Evolutionary conservation across 2,113 vertebrate genomes (phyloP).

Genomic region (Ptilorrhoa leucosticta): DNA sequence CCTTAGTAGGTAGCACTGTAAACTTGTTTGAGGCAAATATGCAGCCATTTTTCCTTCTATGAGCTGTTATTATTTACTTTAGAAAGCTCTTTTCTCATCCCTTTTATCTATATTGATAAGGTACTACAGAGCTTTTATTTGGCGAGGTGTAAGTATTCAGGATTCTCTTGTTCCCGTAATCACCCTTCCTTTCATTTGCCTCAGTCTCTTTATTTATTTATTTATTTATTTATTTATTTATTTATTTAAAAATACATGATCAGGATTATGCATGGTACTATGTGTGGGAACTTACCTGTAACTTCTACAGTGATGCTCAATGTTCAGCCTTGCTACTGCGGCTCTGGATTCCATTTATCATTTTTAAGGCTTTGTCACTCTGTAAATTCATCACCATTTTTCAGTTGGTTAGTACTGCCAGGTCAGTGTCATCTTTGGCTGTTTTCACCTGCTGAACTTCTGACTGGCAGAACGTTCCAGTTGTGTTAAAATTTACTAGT

Average conservation of each 20-base stretch:
- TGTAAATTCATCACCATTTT: not conserved
- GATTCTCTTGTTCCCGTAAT: not conserved
- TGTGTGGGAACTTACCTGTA: not conserved
- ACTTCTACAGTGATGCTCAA: not conserved
- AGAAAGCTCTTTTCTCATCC: not conserved
- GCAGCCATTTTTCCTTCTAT: not conserved
- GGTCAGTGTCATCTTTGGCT: not conserved
- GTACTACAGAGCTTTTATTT: not conserved
- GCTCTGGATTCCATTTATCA: not conserved
- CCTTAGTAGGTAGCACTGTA: not conserved
- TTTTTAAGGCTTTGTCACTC: not conserved
- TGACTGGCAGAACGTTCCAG: not conserved
- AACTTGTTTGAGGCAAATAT: not conserved
- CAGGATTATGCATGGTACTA: not conserved
- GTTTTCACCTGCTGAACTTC: not conserved
- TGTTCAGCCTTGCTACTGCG: not conserved
- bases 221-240: not conserved
- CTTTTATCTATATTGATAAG: not conserved
- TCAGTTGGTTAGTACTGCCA: not conserved
- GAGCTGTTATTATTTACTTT: not conserved
- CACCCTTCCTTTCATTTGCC: not conserved
- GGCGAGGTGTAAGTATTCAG: accelerated
- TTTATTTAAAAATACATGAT: not conserved
- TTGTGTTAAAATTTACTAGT: not conserved
- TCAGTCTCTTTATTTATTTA: not conserved